phyloP scores from a whole-genome alignment of 2,113 vertebrate genomes.

The Bambusicola thoracicus region DNA sequence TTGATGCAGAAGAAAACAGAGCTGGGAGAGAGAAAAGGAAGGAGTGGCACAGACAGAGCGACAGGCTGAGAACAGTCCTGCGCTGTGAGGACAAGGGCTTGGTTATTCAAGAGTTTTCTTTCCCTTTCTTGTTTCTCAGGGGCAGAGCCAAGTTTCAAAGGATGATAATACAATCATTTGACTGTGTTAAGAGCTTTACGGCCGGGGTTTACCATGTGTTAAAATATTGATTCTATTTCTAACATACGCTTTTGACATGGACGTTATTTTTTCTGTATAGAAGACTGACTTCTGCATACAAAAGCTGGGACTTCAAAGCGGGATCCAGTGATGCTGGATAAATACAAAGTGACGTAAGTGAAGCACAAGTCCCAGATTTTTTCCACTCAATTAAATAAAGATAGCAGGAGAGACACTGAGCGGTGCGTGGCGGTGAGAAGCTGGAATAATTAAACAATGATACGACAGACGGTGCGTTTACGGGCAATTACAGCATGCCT shows the following conservation, averaged over 20 bases:
- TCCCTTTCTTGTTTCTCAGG: slow-evolving; percentile 40
- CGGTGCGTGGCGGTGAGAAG: neutral
- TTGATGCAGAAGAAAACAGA: neutral
- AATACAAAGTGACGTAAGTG: slow-evolving; percentile 30
- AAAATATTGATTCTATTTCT: slow-evolving; percentile 57
- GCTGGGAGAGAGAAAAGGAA: slow-evolving; percentile 3
- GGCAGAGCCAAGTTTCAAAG: slow-evolving; percentile 13
- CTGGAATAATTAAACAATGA: slow-evolving; percentile 65
- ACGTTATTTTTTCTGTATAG: neutral
- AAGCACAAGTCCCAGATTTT: slow-evolving; percentile 32
- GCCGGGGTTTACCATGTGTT: slow-evolving; percentile 46
- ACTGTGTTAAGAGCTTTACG: slow-evolving; percentile 53
- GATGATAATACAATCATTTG: slow-evolving; percentile 46
- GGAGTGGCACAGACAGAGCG: neutral
- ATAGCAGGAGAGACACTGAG: slow-evolving; percentile 56
- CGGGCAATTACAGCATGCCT: slow-evolving; percentile 66
- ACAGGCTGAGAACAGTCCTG: slow-evolving; percentile 7
- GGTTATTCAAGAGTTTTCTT: slow-evolving; percentile 61
- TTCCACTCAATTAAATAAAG: slow-evolving; percentile 69
- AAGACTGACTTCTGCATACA: slow-evolving; percentile 31
- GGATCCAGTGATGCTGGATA: neutral
- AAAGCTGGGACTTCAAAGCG: slow-evolving; percentile 14
- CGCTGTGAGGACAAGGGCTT: slow-evolving; percentile 50
- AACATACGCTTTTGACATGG: slow-evolving; percentile 32
- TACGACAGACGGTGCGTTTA: slow-evolving; percentile 67